These are phyloP conservation scores for Synodontis membranacea DNA, from an alignment of 2,113 vertebrate species.

Conservation along the genomic window DNA sequence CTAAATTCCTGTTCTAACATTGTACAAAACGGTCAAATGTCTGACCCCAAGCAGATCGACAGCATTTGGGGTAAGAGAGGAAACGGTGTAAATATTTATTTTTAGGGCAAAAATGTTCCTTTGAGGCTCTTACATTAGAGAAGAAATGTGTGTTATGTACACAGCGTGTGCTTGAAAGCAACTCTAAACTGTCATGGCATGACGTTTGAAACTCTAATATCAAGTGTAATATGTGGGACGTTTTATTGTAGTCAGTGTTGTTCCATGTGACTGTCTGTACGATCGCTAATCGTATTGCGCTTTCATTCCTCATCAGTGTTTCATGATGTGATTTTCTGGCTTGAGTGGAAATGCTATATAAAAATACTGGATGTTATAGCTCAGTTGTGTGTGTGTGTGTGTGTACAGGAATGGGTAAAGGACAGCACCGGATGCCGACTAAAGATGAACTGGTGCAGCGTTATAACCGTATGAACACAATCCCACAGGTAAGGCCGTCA, in stretches of 20 bases:
- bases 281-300: not conserved
- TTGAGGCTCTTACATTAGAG: not conserved
- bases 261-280: not conserved
- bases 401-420: conserved; percentile 95
- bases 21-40: not conserved
- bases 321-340: not conserved
- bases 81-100: not conserved
- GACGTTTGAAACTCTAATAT: not conserved
- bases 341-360: not conserved
- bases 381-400: conserved; percentile 30
- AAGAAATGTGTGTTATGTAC: not conserved
- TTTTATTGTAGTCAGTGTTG: not conserved
- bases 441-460: conserved; percentile 98
- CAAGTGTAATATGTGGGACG: not conserved
- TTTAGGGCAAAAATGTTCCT: not conserved
- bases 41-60: not conserved
- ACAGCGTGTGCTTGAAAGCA: not conserved
- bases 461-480: conserved; percentile 98
- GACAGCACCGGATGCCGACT: conserved; percentile 98
- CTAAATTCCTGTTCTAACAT: not conserved
- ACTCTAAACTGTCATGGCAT: not conserved
- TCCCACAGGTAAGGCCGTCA: conserved; percentile 82
- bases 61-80: not conserved
- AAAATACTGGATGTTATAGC: not conserved
- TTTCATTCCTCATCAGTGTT: not conserved